Evolutionary conservation across 1,140 invertebrate species (phyloP), one percentile per base, ranked within the genome.

Genomic region (Ooceraea biroi): DNA sequence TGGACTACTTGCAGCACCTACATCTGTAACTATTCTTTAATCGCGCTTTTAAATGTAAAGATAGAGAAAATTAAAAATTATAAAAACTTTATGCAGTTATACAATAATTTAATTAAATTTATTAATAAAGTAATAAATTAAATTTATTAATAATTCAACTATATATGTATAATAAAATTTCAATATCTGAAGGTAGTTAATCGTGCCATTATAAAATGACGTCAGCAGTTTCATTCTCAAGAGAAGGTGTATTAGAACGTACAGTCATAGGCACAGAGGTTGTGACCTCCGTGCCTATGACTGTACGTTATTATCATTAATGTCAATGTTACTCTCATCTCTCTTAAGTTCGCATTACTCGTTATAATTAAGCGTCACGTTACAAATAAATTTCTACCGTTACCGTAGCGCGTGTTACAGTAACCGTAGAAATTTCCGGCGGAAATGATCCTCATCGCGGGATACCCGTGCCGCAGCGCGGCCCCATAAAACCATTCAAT

Each of bases 311-410:
- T 76, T 48, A 52, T 8, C 60, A 7, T 66, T 66, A 77, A 66
- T 66, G 61, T 25, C 46, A 1, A 74, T n/a, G 22, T 83, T n/a
- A n/a, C 82, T 87, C 58, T 61, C 65, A 78, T 61, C 57, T 66
- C 84, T 78, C 65, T 55, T 63, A 65, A 68, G 50, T 68, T 68
- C 76, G 61, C n/a, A 27, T 78, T 78, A 69, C 76, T 69, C 36
- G 76, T 57, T 69, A 78, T 55, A 78, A 78, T 78, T 57, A 78
- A 78, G 50, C 63, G 48, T 78, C 50, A 12, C 50, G 30, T 78
- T 69, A 17, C 76, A 44, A 69, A 78, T 78, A 78, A 69, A 78
- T 78, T 69, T 44, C 76, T 55, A 17, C 48, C 60, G 61, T 52
- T 68, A 68, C 48, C 19, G 19, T 19, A 14, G 30, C 8, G 50